phyloP scores from a whole-genome alignment of 2,113 vertebrate genomes.

The Oreochromis niloticus region DNA sequence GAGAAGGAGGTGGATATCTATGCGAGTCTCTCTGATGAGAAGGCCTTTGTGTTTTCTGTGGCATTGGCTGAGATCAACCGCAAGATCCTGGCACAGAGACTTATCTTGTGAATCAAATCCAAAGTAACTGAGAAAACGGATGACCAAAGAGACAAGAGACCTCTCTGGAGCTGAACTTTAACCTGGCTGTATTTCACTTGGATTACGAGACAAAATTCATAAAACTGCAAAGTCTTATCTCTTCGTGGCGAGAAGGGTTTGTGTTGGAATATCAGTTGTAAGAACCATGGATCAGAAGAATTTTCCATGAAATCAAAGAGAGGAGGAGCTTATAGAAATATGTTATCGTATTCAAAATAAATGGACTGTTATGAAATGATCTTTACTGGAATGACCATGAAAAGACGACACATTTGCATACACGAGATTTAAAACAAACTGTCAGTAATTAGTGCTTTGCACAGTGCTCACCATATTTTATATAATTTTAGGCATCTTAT shows the following conservation, averaged over 20 bases:
- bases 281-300: not conserved
- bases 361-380: not conserved
- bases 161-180: not conserved
- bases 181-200: not conserved
- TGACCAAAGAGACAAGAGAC: conserved; percentile 17
- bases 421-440: not conserved
- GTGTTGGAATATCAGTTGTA: not conserved
- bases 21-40: conserved; percentile 95
- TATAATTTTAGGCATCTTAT: not conserved
- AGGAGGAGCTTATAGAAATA: not conserved
- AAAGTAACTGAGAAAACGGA: not conserved
- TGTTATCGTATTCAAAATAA: accelerated
- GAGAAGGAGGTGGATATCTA: conserved; percentile 98
- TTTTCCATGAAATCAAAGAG: not conserved
- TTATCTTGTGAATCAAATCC: conserved; percentile 75
- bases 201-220: not conserved
- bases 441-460: not conserved
- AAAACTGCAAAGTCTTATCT: not conserved
- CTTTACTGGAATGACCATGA: not conserved
- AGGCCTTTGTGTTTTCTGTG: conserved; percentile 97
- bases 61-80: conserved; percentile 99
- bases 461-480: not conserved
- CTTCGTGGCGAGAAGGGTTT: not conserved
- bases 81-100: conserved; percentile 96
- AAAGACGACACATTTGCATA: not conserved